These are phyloP conservation scores for Sipha maydis DNA, from an alignment of 2,888 invertebrate genomes.

Conservation along the genomic window DNA sequence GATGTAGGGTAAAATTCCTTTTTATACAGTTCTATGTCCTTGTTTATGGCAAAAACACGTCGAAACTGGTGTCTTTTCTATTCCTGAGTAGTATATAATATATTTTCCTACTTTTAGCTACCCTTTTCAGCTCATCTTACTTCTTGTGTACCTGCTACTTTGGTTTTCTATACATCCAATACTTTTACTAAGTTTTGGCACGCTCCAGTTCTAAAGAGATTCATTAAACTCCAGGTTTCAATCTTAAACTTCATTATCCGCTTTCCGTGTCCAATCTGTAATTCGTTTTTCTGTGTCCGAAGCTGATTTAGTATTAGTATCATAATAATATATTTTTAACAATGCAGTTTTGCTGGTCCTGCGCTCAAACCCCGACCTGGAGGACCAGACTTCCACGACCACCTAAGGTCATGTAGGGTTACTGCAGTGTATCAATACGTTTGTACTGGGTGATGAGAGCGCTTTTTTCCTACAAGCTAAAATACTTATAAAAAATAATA, in stretches of 20 bases:
- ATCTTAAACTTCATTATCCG: not conserved
- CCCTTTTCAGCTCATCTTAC: not conserved
- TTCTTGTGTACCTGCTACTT: not conserved
- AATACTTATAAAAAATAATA: too few relatives aligned
- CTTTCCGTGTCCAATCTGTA: conserved; percentile 4
- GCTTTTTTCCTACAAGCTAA: too few relatives aligned
- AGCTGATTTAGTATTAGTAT: not conserved
- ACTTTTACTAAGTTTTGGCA: not conserved
- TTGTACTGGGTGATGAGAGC: too few relatives aligned
- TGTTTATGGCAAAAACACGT: not conserved
- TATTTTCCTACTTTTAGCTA: not conserved
- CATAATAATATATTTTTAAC: too few relatives aligned
- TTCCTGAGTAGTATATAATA: not conserved
- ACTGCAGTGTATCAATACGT: too few relatives aligned
- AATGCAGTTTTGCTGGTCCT: too few relatives aligned
- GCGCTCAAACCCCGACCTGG: too few relatives aligned
- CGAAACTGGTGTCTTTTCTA: not conserved
- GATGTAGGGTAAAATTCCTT: not conserved
- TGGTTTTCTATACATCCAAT: not conserved
- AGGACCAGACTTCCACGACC: too few relatives aligned
- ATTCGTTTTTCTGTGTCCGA: not conserved
- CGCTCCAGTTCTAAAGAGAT: not conserved
- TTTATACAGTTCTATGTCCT: not conserved
- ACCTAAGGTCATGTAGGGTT: too few relatives aligned
- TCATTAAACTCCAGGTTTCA: not conserved